Evolutionary conservation across 2,888 invertebrate species (phyloP).

Genomic region (Drosophila vallismaia): DNA sequence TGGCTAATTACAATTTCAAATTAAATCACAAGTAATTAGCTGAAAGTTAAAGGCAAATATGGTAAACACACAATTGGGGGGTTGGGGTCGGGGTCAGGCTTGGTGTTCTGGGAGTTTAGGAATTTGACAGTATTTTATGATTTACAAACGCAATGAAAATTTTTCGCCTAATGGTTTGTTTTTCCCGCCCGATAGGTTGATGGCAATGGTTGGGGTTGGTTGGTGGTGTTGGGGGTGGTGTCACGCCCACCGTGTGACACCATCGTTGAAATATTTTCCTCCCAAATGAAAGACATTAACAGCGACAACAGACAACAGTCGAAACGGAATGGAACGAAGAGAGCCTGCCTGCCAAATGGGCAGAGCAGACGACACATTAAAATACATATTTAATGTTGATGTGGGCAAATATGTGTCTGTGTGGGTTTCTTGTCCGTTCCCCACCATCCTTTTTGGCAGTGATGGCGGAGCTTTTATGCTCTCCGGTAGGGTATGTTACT

Average conservation of each 20-base stretch:
- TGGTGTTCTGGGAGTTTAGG: conserved; percentile 13
- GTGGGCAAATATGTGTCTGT: conserved; percentile 35
- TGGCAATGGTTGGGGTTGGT: conserved; percentile 7
- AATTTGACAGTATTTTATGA: conserved; percentile 73
- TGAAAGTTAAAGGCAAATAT: conserved; percentile 61
- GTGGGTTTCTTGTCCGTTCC: conserved; percentile 42
- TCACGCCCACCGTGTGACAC: conserved; percentile 42
- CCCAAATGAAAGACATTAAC: conserved; percentile 69
- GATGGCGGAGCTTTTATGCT: background rate
- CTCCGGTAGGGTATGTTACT: background rate
- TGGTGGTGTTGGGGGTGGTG: background rate
- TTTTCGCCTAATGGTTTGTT: conserved; percentile 59
- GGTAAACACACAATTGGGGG: conserved; percentile 14
- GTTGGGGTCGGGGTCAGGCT: background rate
- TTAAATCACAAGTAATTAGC: conserved; percentile 79
- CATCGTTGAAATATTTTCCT: conserved; percentile 25
- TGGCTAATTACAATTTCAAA: conserved; percentile 81
- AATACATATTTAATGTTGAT: conserved; percentile 76
- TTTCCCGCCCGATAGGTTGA: conserved; percentile 20
- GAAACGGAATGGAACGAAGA: conserved; percentile 33
- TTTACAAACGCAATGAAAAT: conserved; percentile 71
- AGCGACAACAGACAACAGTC: conserved; percentile 64
- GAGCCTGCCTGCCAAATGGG: conserved; percentile 50
- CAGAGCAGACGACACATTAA: conserved; percentile 70
- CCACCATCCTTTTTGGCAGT: conserved; percentile 1